Base-by-base conservation (phyloP, 2,113 vertebrate genomes). In the Propithecus coquereli region DNA sequence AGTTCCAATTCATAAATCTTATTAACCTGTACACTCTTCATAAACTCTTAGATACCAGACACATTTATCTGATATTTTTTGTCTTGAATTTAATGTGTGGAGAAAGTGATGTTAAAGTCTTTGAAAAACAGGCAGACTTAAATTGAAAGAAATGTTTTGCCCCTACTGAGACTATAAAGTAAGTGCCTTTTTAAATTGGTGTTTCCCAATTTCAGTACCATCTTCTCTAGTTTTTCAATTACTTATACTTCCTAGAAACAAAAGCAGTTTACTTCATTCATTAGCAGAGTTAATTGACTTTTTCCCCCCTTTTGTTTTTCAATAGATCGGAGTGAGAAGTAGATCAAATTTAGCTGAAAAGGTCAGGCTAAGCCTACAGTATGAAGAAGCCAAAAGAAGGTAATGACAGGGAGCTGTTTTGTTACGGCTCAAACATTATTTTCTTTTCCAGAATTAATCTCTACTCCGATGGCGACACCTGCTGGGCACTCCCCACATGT, bases 331-430 rank as follows among this genome's bases (percentile, higher is more conserved):
- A 96, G 77, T 97, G 84, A 98, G 98, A 97, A 98, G 96, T 77
- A 98, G 98, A 98, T 98, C 98, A n/a, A 99, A 98, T 90, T 97
- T 99, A 97, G 99, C 99, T 63, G 99, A 99, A 97, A 99, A 98
- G 97, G 99, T 99, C 98, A 98, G 99, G 68, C 98, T 99, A 61
- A 99, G 99, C 65, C 99, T 99, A 37, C 99, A 98, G 59, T 99
- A 99, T 23, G 99, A 99, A 97, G 99, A 99, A 97, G 99, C 99
- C 90, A 99, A 99, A 94, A 98, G 99, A 97, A 99, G 99, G 99
- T 99, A 98, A 96, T 80, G 5, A 16, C 1, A 0, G 93, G 17
- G 4, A 14, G 74, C 81, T 20, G 54, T 27, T 95, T 9, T 1
- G 32, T 16, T 3, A 1, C 3, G 12, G 85, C 8, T 74, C 45